Conservation (phyloP, 92 coral and sea anemone species). For the Zoanthus sociatus region DNA sequence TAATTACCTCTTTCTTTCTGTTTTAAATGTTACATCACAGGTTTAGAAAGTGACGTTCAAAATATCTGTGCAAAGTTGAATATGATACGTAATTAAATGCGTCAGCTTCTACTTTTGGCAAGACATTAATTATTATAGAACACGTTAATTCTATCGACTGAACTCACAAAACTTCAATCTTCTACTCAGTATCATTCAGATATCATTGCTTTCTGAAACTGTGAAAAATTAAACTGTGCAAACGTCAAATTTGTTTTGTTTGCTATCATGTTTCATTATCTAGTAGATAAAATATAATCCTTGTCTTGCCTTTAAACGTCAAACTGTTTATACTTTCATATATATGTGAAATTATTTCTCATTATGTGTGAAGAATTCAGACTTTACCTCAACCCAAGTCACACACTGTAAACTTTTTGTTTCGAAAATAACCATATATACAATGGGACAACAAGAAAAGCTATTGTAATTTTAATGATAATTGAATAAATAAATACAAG, state of each 20-base stretch:
- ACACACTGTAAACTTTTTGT: not conserved
- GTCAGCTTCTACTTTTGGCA: not conserved
- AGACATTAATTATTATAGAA: not conserved
- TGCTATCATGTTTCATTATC: too few relatives aligned
- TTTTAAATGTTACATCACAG: not conserved
- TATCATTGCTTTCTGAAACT: too few relatives aligned
- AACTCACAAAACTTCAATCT: too few relatives aligned
- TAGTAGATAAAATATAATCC: too few relatives aligned
- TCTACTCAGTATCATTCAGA: too few relatives aligned
- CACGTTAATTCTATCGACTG: not conserved
- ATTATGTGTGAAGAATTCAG: not conserved
- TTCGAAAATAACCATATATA: not conserved
- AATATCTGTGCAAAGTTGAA: not conserved
- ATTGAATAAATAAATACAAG: not conserved
- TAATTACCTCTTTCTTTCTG: not conserved
- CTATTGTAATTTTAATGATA: constrained; percentile 3
- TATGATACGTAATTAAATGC: not conserved
- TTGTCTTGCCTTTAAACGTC: too few relatives aligned
- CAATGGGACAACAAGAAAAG: not conserved
- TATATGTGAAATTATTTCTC: not conserved
- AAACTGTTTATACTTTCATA: not conserved
- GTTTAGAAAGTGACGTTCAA: not conserved
- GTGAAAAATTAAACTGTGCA: too few relatives aligned
- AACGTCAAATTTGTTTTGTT: too few relatives aligned
- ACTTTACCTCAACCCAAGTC: not conserved